Evolutionary conservation across 2,888 invertebrate genomes (phyloP), one percentile per base, ranked within the genome.

Genomic region (Dexiosoma caninum): DNA sequence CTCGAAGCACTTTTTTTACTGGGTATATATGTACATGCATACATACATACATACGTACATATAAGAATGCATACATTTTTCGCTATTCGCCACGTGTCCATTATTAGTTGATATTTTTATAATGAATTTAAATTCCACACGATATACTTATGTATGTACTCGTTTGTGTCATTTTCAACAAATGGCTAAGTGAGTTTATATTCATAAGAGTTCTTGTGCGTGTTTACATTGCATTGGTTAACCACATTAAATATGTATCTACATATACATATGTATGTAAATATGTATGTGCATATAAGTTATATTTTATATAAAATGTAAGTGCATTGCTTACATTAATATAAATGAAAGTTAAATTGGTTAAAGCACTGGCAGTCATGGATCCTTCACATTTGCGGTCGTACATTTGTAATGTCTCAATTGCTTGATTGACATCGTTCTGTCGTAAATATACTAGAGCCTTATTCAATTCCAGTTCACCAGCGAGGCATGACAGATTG

Each of bases 391-490:
- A 95, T 84, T 95, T 95, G 87, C 95, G 96, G 88, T 97, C 96
- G 87, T 97, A 96, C 80, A 94, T 94, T 88, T 95, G 95, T 66
- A 97, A 90, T 0, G 96, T 95, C 83, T 96, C 96, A 64, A 96
- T 94, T 0, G 97, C 97, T 89, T 95, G 92, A 60, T 91, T 91
- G 66, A 96, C 92, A 87, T 97, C 95, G 81, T 95, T 94, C 88
- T 96, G 95, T 78, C 95, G 94, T 60, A 97, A 91, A 88, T 94
- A 95, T 88, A 95, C 95, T 82, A 96, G 93, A 0, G 96, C 96
- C 90, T 97, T 97, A 90, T 96, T 97, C 82, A 97, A 94, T 91
- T 98, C 97, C 83, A 98, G 91, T 91, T 95, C 98, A 85, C 94
- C 95, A 49, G 96, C 97, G 83, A 97, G 92, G 88, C 93, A 93